Evolutionary conservation across 2,113 vertebrate genomes (phyloP).

Genomic region (Misgurnus anguillicaudatus): DNA sequence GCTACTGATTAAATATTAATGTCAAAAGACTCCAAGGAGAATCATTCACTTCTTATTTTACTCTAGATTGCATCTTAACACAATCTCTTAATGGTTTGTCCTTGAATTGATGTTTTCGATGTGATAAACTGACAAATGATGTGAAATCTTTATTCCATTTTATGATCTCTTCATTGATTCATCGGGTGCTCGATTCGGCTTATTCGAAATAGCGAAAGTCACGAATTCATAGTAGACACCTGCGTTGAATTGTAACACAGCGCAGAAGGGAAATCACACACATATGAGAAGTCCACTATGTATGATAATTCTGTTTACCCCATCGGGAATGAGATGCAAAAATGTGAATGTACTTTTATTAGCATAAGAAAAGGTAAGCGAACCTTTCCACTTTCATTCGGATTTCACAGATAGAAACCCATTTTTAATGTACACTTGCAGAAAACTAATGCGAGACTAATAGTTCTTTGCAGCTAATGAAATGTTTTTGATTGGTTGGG

Average conservation of each 20-base stretch:
- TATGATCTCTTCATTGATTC: background rate
- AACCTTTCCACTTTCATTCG: background rate
- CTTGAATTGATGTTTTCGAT: background rate
- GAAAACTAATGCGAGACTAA: background rate
- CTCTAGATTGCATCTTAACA: slow-evolving; percentile 14
- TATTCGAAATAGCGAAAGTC: slow-evolving; percentile 12
- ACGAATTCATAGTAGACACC: background rate
- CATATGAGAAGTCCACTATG: slow-evolving; percentile 12
- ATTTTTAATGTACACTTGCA: background rate
- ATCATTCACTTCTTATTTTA: slow-evolving; percentile 1
- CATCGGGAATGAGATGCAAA: slow-evolving; percentile 14
- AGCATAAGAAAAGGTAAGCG: background rate
- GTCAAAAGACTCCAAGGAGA: slow-evolving; percentile 16
- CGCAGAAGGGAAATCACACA: background rate
- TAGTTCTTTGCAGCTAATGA: background rate
- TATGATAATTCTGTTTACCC: slow-evolving; percentile 23
- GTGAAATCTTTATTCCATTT: background rate
- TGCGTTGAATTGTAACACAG: background rate
- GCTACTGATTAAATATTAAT: slow-evolving; percentile 17
- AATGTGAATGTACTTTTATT: slow-evolving; percentile 14
- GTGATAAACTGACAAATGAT: background rate
- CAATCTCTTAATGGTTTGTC: background rate
- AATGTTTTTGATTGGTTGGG: background rate
- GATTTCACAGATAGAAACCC: background rate
- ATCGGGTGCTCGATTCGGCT: slow-evolving; percentile 11